Conservation (phyloP, 2,113 vertebrate genomes). For the Serinus canaria region DNA sequence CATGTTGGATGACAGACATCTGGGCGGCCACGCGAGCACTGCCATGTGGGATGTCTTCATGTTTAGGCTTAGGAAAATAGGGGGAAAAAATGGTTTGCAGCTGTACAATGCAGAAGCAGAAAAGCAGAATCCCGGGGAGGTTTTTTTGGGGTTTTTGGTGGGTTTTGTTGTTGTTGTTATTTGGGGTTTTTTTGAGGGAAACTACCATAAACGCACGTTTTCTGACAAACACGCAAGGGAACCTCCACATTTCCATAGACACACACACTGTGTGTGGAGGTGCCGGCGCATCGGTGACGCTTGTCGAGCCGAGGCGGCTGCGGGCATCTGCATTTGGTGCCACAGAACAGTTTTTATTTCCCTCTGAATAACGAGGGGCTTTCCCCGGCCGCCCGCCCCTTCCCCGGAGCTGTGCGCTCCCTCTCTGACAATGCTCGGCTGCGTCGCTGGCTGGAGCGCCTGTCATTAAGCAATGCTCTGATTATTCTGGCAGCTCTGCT, state of each 20-base stretch:
- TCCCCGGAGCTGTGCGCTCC: neutral
- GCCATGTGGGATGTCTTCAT: neutral
- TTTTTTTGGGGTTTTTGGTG: no score
- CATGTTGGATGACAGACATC: neutral
- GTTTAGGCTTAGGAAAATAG: neutral
- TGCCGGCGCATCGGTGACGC: fast-evolving
- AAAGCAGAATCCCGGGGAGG: neutral
- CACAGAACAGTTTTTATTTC: neutral
- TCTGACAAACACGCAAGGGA: neutral
- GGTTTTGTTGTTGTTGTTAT: neutral
- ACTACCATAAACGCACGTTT: neutral
- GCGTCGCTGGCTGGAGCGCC: constrained; percentile 27
- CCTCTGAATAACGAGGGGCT: neutral
- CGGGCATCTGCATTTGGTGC: neutral
- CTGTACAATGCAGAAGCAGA: neutral
- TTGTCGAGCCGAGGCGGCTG: neutral
- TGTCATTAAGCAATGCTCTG: constrained; percentile 71
- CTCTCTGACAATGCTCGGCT: constrained; percentile 54
- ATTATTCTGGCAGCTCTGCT: constrained; percentile 71
- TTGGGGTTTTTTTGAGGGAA: neutral
- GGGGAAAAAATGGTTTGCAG: neutral
- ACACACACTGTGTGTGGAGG: fast-evolving
- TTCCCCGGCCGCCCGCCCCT: neutral
- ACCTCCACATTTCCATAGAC: neutral
- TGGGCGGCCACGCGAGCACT: neutral